Percentiles rank a stretch among this genome's conserved stretches.
Evolutionary conservation across 2,888 invertebrate genomes (phyloP).

Genomic region (Serrognathus titanus): DNA sequence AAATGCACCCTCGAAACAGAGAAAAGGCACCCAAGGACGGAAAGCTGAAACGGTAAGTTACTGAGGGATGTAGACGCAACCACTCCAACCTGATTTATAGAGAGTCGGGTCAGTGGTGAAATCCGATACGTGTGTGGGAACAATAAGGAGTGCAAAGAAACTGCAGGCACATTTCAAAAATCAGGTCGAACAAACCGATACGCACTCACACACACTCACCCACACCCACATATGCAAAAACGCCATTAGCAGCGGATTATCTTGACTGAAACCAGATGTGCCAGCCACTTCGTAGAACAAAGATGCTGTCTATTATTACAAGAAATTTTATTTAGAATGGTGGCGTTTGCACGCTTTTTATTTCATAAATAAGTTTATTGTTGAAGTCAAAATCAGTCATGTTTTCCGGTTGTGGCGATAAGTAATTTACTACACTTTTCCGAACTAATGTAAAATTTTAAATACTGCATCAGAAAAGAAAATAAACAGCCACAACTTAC

Average conservation of each 20-base stretch:
- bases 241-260: constrained; percentile 23
- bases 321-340: neutral
- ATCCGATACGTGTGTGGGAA: constrained; percentile 40
- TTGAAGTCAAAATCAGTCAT: too few relatives aligned
- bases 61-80: constrained; percentile 11
- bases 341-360: too few relatives aligned
- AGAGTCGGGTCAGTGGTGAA: constrained; percentile 42
- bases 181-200: constrained; percentile 30
- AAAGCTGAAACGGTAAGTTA: constrained; percentile 6
- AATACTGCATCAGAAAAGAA: too few relatives aligned
- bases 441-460: too few relatives aligned
- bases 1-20: neutral
- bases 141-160: constrained; percentile 29
- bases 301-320: constrained; percentile 25
- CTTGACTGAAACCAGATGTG: constrained; percentile 42
- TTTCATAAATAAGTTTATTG: too few relatives aligned
- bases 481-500: too few relatives aligned
- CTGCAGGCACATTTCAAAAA: constrained; percentile 30
- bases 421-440: too few relatives aligned
- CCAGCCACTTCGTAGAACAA: constrained; percentile 37
- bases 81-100: constrained; percentile 37
- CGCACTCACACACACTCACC: constrained; percentile 24
- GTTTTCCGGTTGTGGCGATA: too few relatives aligned
- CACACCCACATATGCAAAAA: constrained; percentile 15
- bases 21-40: neutral